Evolutionary conservation across 1,140 invertebrate genomes (phyloP), one percentile per base, ranked within the genome.

Genomic region (Caenorhabditis latens): DNA sequence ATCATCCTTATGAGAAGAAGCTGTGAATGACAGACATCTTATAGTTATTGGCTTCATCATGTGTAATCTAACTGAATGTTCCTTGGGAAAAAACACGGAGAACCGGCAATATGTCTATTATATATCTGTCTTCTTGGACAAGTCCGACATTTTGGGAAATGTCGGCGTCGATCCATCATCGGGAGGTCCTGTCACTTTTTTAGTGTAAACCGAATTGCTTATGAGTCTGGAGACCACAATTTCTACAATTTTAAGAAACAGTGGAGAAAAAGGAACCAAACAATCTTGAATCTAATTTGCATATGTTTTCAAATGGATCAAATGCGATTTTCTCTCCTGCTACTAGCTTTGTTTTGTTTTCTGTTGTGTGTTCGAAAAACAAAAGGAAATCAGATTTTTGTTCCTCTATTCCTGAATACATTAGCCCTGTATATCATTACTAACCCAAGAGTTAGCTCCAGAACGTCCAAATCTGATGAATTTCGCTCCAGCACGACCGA

Each of bases 401-500:
- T 21, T 65, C 40, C 46, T 57, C 14, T 61, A 11, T 50, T 48
- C 21, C 16, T 43, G 32, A 32, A 32, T 32, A 32, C 32, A 2
- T 32, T 32, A 32, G 46, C 32, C 21, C 19, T 53, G 50, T 9
- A 19, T 46, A 42, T 14, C 6, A 42, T 32, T 21, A 84, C 86
- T 55, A n/a, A 85, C 84, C 84, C 84, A 85, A 42, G 84, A 75
- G 55, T 85, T 85, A 50, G 58, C 65, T 71, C 84, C 84, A 40
- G 75, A 63, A 16, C 82, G 57, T 53, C 86, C 86, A 48, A 87
- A 87, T 53, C 86, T 50, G 61, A 87, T 84, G 61, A 87, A 83
- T 71, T 87, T 87, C 48, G 86, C 79, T 40, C 86, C 86, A 19
- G 46, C 85, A n/a, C 65, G 63, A 57, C 86, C 86, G 58, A 86